These are phyloP conservation scores for Fragum fragum DNA, from an alignment of 2,888 invertebrate species.

Conservation along the genomic window DNA sequence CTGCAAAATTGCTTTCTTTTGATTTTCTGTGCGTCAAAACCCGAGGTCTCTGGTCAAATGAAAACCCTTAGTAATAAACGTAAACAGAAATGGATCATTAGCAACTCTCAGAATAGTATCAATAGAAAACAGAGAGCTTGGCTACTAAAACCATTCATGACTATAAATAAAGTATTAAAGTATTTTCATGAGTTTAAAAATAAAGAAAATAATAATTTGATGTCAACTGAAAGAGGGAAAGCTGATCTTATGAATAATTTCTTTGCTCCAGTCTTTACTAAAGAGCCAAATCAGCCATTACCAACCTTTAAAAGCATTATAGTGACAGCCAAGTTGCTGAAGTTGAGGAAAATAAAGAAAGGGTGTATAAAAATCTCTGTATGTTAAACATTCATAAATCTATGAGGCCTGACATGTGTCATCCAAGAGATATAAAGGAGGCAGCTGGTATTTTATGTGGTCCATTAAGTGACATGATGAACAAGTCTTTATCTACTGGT, in stretches of 20 bases:
- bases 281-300: background rate
- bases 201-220: background rate
- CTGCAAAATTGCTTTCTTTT: too few relatives aligned
- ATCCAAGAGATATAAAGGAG: background rate
- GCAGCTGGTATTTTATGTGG: background rate
- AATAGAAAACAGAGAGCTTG: background rate
- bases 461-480: background rate
- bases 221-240: background rate
- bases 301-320: background rate
- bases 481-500: background rate
- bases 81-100: background rate
- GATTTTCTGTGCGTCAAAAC: too few relatives aligned
- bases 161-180: background rate
- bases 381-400: background rate
- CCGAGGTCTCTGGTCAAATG: too few relatives aligned
- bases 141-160: background rate
- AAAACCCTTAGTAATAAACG: too few relatives aligned
- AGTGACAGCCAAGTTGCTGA: background rate
- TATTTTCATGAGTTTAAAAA: background rate
- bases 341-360: background rate
- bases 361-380: background rate
- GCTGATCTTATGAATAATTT: background rate
- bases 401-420: background rate
- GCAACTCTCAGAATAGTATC: background rate
- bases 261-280: background rate